Evolutionary conservation across 2,113 vertebrate genomes (phyloP).

Genomic region (Sardina pilchardus): DNA sequence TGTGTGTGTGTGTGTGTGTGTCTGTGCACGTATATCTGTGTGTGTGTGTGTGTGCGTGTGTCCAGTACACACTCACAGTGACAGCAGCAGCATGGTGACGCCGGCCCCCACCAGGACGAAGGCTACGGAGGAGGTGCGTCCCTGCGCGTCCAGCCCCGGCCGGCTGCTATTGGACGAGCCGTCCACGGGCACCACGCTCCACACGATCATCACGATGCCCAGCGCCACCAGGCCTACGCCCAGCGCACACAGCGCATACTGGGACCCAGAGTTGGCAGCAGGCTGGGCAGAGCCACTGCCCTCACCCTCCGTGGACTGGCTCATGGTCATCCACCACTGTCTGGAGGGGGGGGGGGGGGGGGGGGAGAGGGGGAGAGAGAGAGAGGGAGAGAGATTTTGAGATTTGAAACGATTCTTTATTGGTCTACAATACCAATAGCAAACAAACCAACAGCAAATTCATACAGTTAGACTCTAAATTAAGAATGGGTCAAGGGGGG

Average conservation of each 20-base stretch:
- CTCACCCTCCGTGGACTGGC: neutral
- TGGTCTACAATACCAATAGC: no score
- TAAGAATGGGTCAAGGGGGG: neutral
- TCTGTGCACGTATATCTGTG: no score
- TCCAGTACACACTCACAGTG: conserved; percentile 83
- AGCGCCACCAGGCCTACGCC: conserved; percentile 90
- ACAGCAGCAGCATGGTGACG: conserved; percentile 82
- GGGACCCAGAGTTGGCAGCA: conserved; percentile 67
- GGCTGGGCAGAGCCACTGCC: conserved; percentile 27
- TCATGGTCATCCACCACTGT: neutral
- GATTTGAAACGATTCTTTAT: no score
- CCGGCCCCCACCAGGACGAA: conserved; percentile 88
- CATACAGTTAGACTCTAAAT: no score
- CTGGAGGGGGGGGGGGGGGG: neutral
- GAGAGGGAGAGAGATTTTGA: neutral
- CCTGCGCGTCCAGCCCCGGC: conserved; percentile 56
- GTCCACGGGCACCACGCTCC: conserved; percentile 84
- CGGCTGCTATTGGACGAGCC: conserved; percentile 70
- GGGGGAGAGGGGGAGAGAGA: neutral
- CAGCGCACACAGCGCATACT: conserved; percentile 90
- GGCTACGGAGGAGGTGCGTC: conserved; percentile 86
- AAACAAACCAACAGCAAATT: no score
- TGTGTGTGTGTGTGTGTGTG: neutral
- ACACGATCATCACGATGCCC: conserved; percentile 92
- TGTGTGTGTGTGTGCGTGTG: neutral